Evolutionary conservation across 2,888 invertebrate species (phyloP), one percentile per base, ranked within the genome.

Genomic region (Linnaemya vulpina): DNA sequence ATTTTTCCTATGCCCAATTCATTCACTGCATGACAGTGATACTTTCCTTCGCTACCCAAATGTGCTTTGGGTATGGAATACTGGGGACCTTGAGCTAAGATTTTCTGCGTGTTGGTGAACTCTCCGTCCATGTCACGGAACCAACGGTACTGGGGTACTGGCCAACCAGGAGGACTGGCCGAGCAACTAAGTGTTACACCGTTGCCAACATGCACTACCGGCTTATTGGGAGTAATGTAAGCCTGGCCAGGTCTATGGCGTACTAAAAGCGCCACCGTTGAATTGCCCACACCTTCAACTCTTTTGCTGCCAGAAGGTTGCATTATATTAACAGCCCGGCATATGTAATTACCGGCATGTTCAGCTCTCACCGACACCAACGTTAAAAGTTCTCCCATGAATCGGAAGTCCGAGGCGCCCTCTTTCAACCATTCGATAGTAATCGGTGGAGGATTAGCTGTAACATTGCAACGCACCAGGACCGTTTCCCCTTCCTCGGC

Each of bases 101-200:
- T 96, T 49, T 94, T 94, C 87, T 95, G 95, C 2, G 94, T 93
- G 11, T 93, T 92, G 13, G 89, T 89, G 58, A 89, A 86, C 3
- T 95, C 94, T 9, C 94, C 94, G 3, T 94, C 94, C 79, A 95
- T 95, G 89, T 97, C 96, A 75, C 96, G 94, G 94, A 97, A 97
- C 98, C 98, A 98, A 82, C 96, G 94, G 92, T 96, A 98, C 90
- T 96, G 96, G 0, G 98, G 97, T 38, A 96, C 96, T 0, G 98
- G 98, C 96, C 97, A 98, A 13, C 98, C 98, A 0, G 97, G 96
- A 0, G 98, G 98, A 86, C 94, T 95, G 0, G 98, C 97, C 60
- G 95, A 95, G 90, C 98, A 98, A 0, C 96, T 96, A n/a, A 97
- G 94, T 4, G 96, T 97, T 1, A 96, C 96, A 0, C 96, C 95